Base-by-base conservation (phyloP, 2,797 vertebrate species). In the Epinephelus awoara region DNA sequence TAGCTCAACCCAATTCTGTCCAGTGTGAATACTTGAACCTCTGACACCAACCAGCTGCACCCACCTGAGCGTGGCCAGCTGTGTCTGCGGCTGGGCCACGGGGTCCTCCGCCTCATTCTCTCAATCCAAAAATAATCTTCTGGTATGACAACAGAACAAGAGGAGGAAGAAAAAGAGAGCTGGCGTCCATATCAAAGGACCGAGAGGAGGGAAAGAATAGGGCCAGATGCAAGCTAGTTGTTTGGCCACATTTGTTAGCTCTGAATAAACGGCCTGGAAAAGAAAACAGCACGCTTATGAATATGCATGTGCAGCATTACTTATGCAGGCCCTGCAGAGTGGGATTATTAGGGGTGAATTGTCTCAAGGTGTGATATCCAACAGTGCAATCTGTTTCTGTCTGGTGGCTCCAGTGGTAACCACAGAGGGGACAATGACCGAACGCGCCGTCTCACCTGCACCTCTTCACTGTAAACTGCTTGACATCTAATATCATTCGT, bases 161-260 rank as follows among this genome's bases (percentile, higher is more conserved):
- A 87, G 84, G 71, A 73, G 40, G 85, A 92, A 91, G 86, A 93
- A 91, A 86, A 88, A 75, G 76, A 79, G 87, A 83, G 84, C 90
- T 79, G 82, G 91, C 90, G 11, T 89, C 86, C 86, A 91, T 88
- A 94, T 94, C 93, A 94, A 94, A 94, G 90, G 85, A 10, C 74
- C 18, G 77, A 75, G 80, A 72, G 81, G 52, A 69, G 77, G 23
- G 73, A 29, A 88, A 93, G 92, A 94, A 94, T 94, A 85, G 92
- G 76, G 79, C 89, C 93, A 94, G 93, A 94, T 94, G 93, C 75
- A 75, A 77, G 87, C 72, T 86, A 85, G 86, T 78, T 78, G 89
- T 90, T 83, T 78, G 2, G n/a, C 61, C 85, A 69, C 79, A 62
- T n/a, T 57, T 78, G 83, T 85, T 61, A 73, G 87, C 62, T 79